These are phyloP conservation scores for Ammodytes marinus DNA, from an alignment of 2,113 vertebrate genomes.

Conservation along the genomic window DNA sequence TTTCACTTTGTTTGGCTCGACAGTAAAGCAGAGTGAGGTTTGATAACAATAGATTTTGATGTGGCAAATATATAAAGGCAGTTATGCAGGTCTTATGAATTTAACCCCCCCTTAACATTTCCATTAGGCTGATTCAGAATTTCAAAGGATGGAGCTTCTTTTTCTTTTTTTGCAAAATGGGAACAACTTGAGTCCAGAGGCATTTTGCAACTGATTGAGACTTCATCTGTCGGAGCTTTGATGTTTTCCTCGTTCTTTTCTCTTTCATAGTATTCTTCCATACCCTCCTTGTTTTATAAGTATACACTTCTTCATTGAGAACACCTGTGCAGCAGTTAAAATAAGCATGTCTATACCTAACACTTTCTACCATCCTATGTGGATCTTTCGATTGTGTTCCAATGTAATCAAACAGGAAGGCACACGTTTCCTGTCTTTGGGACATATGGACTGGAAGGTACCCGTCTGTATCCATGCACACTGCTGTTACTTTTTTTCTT, in stretches of 20 bases:
- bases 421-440: conserved; percentile 60
- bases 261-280: conserved; percentile 62
- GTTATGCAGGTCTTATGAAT: conserved; percentile 18
- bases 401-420: conserved; percentile 74
- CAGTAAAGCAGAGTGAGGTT: conserved; percentile 8
- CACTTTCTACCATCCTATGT: conserved; percentile 53
- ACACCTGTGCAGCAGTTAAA: conserved; percentile 80
- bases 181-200: conserved; percentile 56
- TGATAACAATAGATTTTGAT: conserved; percentile 41
- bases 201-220: conserved; percentile 72
- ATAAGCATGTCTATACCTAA: conserved; percentile 65
- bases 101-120: conserved; percentile 48
- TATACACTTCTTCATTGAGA: conserved; percentile 66
- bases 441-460: conserved; percentile 50
- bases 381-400: conserved; percentile 62
- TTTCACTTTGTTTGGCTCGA: background rate
- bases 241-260: conserved; percentile 68
- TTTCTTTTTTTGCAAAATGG: conserved; percentile 48
- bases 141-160: conserved; percentile 56
- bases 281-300: conserved; percentile 40
- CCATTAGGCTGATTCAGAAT: conserved; percentile 47
- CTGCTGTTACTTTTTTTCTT: conserved; percentile 7
- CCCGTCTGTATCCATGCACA: conserved; percentile 43
- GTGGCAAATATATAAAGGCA: conserved; percentile 34
- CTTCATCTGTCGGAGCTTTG: conserved; percentile 71